A percentile compares a stretch with the other conserved stretches of the same genome.
phyloP scores from a whole-genome alignment of 2,797 vertebrate genomes.

The Megaceryle alcyon region DNA sequence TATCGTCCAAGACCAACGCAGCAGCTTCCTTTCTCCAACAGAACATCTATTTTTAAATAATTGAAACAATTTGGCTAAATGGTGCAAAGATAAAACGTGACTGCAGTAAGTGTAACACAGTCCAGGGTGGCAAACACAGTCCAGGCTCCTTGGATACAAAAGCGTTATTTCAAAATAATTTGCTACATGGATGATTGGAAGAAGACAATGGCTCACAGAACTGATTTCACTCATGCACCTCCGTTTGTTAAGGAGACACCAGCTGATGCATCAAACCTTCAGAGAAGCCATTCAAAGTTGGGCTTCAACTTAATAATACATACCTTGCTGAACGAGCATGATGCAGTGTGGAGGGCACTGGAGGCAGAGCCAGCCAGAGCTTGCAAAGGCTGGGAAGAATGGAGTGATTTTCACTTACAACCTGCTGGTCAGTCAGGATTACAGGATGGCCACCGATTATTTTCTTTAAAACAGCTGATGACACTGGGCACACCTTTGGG shows the following conservation, averaged over 20 bases:
- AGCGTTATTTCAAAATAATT: neutral
- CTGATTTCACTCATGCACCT: neutral
- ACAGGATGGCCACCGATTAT: neutral
- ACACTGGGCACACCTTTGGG: neutral
- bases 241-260: neutral
- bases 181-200: neutral
- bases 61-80: neutral
- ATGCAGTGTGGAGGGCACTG: neutral
- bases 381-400: neutral
- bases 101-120: neutral
- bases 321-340: neutral
- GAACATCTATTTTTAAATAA: neutral
- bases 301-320: neutral
- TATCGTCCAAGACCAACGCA: neutral
- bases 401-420: neutral
- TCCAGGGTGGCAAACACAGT: neutral
- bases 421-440: neutral
- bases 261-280: neutral
- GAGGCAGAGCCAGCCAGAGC: neutral
- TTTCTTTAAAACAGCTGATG: neutral
- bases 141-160: neutral
- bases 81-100: neutral
- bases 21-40: constrained; percentile 58
- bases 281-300: neutral
- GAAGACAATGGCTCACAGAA: neutral